Percentiles rank a stretch among this genome's conserved stretches.
Conservation (phyloP, 2,888 invertebrate species). For the Augiades crinisus region DNA sequence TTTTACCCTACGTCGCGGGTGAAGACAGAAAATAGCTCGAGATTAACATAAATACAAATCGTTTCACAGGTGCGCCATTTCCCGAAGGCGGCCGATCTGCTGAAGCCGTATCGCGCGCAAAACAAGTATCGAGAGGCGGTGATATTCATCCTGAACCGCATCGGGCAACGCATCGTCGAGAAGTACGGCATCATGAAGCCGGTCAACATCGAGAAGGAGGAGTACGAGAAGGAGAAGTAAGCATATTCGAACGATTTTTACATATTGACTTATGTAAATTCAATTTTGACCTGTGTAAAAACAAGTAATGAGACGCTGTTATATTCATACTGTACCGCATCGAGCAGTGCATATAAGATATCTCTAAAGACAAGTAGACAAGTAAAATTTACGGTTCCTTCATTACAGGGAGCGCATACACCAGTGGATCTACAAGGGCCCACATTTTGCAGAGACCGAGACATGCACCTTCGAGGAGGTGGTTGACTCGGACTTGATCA, state of each 20-base stretch:
- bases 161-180: constrained; percentile 87
- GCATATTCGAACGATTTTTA: constrained; percentile 24
- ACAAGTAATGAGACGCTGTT: too few species aligned
- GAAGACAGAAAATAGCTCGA: too few species aligned
- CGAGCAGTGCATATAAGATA: too few species aligned
- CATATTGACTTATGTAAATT: too few species aligned
- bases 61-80: constrained; percentile 78
- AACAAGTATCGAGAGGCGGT: constrained; percentile 82
- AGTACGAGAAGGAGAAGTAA: constrained; percentile 85
- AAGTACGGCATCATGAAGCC: constrained; percentile 87
- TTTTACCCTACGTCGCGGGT: too few species aligned
- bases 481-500: constrained; percentile 61
- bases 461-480: constrained; percentile 80
- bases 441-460: constrained; percentile 83
- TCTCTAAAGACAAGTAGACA: too few species aligned
- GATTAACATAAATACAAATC: too few species aligned
- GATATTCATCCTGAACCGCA: constrained; percentile 59
- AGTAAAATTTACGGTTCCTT: too few species aligned
- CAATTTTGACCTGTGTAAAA: too few species aligned
- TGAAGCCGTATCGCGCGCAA: constrained; percentile 83
- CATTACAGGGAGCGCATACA: constrained; percentile 72
- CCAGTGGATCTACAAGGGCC: constrained; percentile 84
- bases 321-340: too few species aligned
- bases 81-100: constrained; percentile 80
- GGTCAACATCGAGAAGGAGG: constrained; percentile 83